phyloP scores from a whole-genome alignment of 2,888 invertebrate species.

The Philereme transversata region DNA sequence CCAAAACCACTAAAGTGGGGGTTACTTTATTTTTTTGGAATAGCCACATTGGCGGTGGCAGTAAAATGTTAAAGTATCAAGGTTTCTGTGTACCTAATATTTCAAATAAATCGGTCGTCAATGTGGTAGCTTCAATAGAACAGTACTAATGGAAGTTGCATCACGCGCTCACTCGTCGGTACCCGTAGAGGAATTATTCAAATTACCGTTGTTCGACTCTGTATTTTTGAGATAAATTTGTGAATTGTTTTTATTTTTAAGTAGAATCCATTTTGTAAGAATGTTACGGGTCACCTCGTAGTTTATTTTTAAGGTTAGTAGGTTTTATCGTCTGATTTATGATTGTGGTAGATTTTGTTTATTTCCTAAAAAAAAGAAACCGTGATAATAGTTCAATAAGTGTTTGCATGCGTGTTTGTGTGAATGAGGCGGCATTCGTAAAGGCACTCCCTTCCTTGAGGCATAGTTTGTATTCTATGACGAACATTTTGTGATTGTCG shows the following conservation, averaged over 20 bases:
- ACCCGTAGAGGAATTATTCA: constrained; percentile 50
- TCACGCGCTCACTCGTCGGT: constrained; percentile 47
- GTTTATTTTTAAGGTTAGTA: constrained; percentile 81
- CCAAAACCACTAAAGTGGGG: neutral
- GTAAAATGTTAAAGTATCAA: no score
- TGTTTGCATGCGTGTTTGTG: constrained; percentile 66
- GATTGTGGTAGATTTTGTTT: constrained; percentile 68
- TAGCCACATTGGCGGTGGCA: constrained; percentile 5
- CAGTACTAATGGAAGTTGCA: neutral
- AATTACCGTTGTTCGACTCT: constrained; percentile 54
- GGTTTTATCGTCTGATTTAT: constrained; percentile 73
- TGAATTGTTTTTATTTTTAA: constrained; percentile 68
- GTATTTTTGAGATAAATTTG: constrained; percentile 56
- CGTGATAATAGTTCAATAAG: constrained; percentile 84
- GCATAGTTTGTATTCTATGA: constrained; percentile 60
- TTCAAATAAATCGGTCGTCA: neutral
- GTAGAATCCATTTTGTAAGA: constrained; percentile 69
- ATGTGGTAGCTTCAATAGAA: constrained; percentile 8
- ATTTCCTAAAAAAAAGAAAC: constrained; percentile 74
- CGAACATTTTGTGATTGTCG: constrained; percentile 69
- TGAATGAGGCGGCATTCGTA: constrained; percentile 72
- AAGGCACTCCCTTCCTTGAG: constrained; percentile 78
- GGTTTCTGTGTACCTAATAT: neutral
- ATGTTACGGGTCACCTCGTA: constrained; percentile 73
- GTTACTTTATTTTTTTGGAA: constrained; percentile 1